Base-by-base conservation (phyloP, 2,888 invertebrate species). In the Macrosiphum euphorbiae region DNA sequence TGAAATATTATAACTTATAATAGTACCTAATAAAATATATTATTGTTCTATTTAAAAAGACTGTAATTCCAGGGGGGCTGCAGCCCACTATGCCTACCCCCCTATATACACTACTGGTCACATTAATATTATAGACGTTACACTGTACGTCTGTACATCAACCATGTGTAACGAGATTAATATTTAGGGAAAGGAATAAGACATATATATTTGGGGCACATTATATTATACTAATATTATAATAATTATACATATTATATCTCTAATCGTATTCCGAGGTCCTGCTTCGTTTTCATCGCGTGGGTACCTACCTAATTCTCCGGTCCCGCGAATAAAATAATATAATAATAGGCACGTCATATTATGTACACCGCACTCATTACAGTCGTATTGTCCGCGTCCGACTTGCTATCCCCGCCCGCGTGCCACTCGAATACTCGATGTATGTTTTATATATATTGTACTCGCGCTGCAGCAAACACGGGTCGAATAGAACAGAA, bases 381-480 rank as follows among this genome's bases (percentile, higher is more conserved):
- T 90, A 90, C 86, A 90, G 61, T 94, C 50, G 47, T 94, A 94
- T 94, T 94, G 94, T 94, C 85, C 84, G 55, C 58, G 85, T 86
- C 50, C 92, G 92, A 52, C 50, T 87, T 67, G 50, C 35, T 50
- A 4, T 44, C 58, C 26, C 61, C 84, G n/a, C 52, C 44, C 55
- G 28, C 50, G 26, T 16, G 3, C 50, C 52, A 8, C 24, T 20
- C 35, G 24, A 52, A 52, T 52, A 52, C 5, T 52, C 55, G 13
- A 8, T 52, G 35, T 28, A 8, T 16, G 88, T 20, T 58, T 58
- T 52, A 47, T 86, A 86, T 91, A 85, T 86, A 61, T 91, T 16
- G 35, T 28, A 86, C 52, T 1, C 24, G 28, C 86, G 16, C 1
- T 28, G 28, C 11, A 55, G 28, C 11, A 55, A n/a, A 41, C 52